A percentile compares a stretch with the other conserved stretches of the same genome.
These are phyloP conservation scores for Chrosomus eos DNA, from an alignment of 2,797 vertebrate genomes.

Conservation along the genomic window DNA sequence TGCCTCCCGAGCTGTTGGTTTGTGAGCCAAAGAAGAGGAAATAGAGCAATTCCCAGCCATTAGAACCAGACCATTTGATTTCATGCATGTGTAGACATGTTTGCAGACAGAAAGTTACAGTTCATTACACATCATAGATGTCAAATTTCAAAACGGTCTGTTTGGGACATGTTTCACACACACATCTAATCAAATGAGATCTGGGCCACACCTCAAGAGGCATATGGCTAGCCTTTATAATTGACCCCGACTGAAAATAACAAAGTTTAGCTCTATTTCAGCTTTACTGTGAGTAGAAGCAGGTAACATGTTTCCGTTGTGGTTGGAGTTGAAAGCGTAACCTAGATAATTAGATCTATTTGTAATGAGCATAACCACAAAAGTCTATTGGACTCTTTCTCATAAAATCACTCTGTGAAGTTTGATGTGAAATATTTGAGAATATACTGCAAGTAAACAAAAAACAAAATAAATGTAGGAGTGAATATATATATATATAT, in stretches of 20 bases:
- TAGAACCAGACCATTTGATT: background rate
- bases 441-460: background rate
- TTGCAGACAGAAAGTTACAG: background rate
- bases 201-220: conserved; percentile 24
- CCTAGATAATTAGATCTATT: background rate
- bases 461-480: no score
- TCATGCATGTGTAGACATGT: conserved; percentile 15
- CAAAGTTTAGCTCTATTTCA: background rate
- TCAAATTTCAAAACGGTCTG: conserved; percentile 24
- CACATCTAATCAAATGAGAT: conserved; percentile 26
- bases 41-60: background rate
- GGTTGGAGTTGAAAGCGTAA: background rate
- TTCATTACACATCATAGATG: background rate
- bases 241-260: conserved; percentile 34
- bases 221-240: conserved; percentile 12
- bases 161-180: background rate
- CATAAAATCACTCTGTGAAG: background rate
- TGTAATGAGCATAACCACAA: background rate
- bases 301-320: background rate
- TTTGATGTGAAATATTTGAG: background rate
- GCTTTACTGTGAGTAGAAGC: background rate
- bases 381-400: background rate
- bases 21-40: conserved; percentile 12
- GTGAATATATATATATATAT: no score
- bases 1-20: conserved; percentile 87